Percentiles rank a stretch among this genome's conserved stretches.
Conservation (phyloP, 1,140 invertebrate species). For the Bradysia coprophila region DNA sequence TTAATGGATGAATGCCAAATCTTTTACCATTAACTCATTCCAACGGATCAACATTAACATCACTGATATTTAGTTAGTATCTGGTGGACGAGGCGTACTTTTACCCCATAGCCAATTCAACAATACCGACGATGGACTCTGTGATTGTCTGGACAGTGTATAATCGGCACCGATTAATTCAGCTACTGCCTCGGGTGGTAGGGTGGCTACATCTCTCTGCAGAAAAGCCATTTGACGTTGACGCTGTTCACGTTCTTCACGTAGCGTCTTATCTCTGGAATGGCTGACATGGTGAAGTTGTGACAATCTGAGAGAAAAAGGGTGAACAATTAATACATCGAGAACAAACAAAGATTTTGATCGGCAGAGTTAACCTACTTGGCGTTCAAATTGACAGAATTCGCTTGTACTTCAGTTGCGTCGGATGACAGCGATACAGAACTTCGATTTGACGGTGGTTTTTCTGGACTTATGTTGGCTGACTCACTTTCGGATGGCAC, state of each 20-base stretch:
- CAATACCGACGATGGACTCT: constrained; percentile 54
- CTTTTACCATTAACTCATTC: too few species aligned
- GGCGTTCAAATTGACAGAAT: background rate
- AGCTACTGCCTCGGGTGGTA: constrained; percentile 43
- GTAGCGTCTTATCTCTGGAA: constrained; percentile 46
- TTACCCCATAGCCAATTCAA: constrained; percentile 61
- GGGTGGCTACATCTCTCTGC: constrained; percentile 43
- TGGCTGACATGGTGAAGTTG: constrained; percentile 53
- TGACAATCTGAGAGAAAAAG: constrained; percentile 38
- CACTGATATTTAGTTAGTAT: too few species aligned
- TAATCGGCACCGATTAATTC: constrained; percentile 48
- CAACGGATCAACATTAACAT: too few species aligned
- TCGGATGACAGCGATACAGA: too few species aligned
- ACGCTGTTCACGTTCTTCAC: constrained; percentile 53
- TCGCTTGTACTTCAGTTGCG: background rate
- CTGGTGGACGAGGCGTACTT: too few species aligned
- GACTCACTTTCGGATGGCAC: too few species aligned
- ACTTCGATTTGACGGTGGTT: background rate
- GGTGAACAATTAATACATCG: constrained; percentile 1
- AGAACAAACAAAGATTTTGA: background rate
- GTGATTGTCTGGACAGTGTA: constrained; percentile 27
- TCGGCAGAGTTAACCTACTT: background rate
- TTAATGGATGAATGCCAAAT: too few species aligned
- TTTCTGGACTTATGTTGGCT: too few species aligned
- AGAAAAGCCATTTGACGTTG: constrained; percentile 53